phyloP scores from a whole-genome alignment of 1,140 invertebrate species.

The Tetramorium parvispinum region DNA sequence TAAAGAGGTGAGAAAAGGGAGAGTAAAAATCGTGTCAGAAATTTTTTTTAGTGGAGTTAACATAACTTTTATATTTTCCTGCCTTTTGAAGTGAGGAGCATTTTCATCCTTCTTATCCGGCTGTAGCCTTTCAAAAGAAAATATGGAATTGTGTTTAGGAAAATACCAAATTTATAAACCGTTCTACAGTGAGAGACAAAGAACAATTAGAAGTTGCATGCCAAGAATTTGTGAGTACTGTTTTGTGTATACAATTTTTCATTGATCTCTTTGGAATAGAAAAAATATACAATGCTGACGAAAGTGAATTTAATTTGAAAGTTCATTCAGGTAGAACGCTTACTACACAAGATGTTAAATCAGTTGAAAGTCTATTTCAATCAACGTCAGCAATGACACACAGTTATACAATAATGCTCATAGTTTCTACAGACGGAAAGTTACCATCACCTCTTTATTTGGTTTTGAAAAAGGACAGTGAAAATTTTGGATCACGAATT shows the following conservation, averaged over 20 bases:
- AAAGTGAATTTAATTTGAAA: too few species aligned
- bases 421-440: not conserved
- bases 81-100: too few species aligned
- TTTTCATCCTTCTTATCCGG: too few species aligned
- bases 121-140: too few species aligned
- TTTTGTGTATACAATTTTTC: not conserved
- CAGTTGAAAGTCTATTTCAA: not conserved
- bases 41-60: too few species aligned
- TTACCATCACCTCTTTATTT: not conserved
- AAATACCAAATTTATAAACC: not conserved
- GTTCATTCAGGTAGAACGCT: too few species aligned
- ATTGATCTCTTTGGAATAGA: not conserved
- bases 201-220: too few species aligned
- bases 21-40: too few species aligned
- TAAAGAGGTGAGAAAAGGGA: too few species aligned
- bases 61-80: too few species aligned
- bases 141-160: not conserved
- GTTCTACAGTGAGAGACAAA: not conserved
- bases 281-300: not conserved
- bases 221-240: not conserved
- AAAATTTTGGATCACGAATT: conserved; percentile 56
- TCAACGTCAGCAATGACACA: not conserved
- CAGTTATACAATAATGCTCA: not conserved
- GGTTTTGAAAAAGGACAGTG: conserved; percentile 53
- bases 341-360: too few species aligned